Evolutionary conservation across 2,113 vertebrate genomes (phyloP).

Genomic region (Sylvietta virens): DNA sequence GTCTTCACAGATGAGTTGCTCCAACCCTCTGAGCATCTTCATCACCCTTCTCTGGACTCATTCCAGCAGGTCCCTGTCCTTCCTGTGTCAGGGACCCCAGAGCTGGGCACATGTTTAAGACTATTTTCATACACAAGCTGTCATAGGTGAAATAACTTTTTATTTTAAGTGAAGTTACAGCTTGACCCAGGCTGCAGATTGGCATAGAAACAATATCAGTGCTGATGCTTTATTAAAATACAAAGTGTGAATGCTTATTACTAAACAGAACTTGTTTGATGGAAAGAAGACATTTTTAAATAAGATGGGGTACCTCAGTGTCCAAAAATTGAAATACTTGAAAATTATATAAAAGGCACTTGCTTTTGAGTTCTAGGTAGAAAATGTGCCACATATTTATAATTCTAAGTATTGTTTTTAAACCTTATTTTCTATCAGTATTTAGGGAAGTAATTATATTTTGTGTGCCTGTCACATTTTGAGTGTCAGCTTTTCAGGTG

Average conservation of each 20-base stretch:
- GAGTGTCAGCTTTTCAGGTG: not conserved
- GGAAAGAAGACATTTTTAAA: not conserved
- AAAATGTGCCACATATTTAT: not conserved
- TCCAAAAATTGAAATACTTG: not conserved
- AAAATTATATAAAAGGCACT: not conserved
- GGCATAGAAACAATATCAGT: not conserved
- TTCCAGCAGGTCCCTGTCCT: not conserved
- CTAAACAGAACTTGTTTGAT: not conserved
- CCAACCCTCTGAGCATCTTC: not conserved
- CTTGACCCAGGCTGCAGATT: not conserved
- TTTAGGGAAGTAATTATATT: not conserved
- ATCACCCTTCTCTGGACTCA: not conserved
- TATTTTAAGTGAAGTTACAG: not conserved
- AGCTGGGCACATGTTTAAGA: not conserved
- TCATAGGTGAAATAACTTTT: not conserved
- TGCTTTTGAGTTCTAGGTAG: not conserved
- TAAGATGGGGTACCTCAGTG: not conserved
- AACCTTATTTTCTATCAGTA: not conserved
- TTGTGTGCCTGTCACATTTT: not conserved
- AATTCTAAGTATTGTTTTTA: not conserved
- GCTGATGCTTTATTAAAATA: not conserved
- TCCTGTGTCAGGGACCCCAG: not conserved
- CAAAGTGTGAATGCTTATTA: not conserved
- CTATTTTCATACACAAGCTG: not conserved
- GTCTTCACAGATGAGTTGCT: not conserved